Evolutionary conservation across 2,797 vertebrate genomes (phyloP).

Genomic region (Anguilla pacifica): DNA sequence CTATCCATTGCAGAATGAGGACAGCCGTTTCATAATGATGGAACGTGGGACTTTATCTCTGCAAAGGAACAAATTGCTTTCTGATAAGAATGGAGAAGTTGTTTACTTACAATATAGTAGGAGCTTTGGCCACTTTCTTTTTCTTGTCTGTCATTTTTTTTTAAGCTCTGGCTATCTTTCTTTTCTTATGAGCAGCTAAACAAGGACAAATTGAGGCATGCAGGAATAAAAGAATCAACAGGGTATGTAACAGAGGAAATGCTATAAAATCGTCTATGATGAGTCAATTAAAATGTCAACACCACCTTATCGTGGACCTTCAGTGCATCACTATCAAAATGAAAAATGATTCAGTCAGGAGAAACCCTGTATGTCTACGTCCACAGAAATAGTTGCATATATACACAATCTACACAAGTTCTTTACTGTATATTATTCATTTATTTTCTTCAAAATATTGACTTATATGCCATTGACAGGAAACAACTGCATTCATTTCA

Average conservation of each 20-base stretch:
- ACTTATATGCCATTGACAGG: background rate
- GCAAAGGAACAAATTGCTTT: conserved; percentile 55
- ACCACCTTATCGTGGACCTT: conserved; percentile 23
- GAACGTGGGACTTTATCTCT: conserved; percentile 49
- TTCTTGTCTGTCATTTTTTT: conserved; percentile 35
- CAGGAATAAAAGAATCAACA: conserved; percentile 32
- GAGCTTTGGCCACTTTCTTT: conserved; percentile 40
- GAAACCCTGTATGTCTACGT: conserved; percentile 30
- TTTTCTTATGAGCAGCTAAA: conserved; percentile 28
- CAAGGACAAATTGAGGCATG: conserved; percentile 34
- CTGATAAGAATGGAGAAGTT: conserved; percentile 53
- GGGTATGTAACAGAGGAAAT: conserved; percentile 30
- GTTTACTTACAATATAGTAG: conserved; percentile 49
- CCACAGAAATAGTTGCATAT: background rate
- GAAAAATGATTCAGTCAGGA: conserved; percentile 47
- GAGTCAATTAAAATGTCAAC: conserved; percentile 34
- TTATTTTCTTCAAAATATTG: background rate
- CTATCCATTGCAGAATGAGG: conserved; percentile 35
- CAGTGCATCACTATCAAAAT: conserved; percentile 42
- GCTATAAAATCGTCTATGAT: conserved; percentile 31
- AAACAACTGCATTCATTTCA: background rate
- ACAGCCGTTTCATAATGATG: conserved; percentile 55
- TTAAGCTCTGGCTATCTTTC: conserved; percentile 34
- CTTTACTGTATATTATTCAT: conserved; percentile 6
- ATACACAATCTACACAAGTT: background rate